phyloP scores from a whole-genome alignment of 2,888 invertebrate species.

The Agriotes lineatus region DNA sequence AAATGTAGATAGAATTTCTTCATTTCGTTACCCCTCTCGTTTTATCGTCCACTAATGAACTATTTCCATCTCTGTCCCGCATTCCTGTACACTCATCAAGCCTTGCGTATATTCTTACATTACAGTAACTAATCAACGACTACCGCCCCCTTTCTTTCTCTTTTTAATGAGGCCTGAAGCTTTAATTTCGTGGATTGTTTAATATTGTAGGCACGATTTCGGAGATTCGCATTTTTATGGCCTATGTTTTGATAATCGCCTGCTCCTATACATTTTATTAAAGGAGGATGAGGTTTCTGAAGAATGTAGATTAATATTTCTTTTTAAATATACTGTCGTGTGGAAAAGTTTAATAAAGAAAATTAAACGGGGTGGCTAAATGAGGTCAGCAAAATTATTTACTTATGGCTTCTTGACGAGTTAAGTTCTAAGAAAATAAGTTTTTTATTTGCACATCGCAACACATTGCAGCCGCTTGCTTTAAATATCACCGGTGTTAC shows the following conservation, averaged over 20 bases:
- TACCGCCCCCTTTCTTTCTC: conserved; percentile 59
- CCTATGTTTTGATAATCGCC: conserved; percentile 47
- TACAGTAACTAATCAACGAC: conserved; percentile 62
- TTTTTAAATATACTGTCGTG: background rate
- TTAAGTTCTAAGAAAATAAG: background rate
- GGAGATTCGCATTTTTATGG: conserved; percentile 48
- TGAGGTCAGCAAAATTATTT: too few relatives aligned
- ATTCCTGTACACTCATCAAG: conserved; percentile 61
- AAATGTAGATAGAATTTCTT: conserved; percentile 75
- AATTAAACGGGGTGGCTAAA: background rate
- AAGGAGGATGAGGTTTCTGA: conserved; percentile 6
- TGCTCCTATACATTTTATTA: conserved; percentile 24
- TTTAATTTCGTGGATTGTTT: conserved; percentile 59
- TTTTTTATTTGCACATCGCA: background rate
- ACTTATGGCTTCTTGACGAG: too few relatives aligned
- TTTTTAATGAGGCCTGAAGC: conserved; percentile 61
- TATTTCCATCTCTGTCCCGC: conserved; percentile 54
- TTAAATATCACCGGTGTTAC: background rate
- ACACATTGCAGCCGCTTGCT: background rate
- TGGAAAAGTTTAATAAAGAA: background rate
- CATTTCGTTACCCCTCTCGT: conserved; percentile 69
- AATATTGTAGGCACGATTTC: conserved; percentile 56
- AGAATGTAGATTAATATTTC: conserved; percentile 11
- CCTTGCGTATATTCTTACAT: conserved; percentile 64
- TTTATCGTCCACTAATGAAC: conserved; percentile 57